Conservation (phyloP, 2,797 vertebrate species). For the Macropodus opercularis region DNA sequence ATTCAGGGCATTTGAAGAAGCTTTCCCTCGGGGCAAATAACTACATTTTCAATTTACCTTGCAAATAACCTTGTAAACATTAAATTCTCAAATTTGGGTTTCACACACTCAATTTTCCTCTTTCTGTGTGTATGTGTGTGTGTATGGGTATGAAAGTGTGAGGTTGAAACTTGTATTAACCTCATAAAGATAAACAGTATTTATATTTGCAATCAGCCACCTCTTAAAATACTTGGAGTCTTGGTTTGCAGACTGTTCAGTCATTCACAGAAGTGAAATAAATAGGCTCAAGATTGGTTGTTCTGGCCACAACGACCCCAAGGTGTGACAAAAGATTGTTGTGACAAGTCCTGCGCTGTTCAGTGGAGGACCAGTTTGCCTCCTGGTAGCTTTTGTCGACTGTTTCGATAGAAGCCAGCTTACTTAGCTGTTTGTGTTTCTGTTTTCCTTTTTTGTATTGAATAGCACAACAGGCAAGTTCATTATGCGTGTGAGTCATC, state of each 20-base stretch:
- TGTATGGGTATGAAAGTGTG: not conserved
- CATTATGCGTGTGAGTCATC: constrained; percentile 87
- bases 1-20: constrained; percentile 30
- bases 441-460: constrained; percentile 79
- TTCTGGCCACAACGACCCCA: constrained; percentile 44
- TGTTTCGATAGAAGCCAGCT: constrained; percentile 71
- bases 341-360: constrained; percentile 57
- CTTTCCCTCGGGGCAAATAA: constrained; percentile 23
- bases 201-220: constrained; percentile 20
- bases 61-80: constrained; percentile 60
- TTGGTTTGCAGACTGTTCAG: constrained; percentile 17
- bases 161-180: constrained; percentile 19
- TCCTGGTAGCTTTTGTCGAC: constrained; percentile 57
- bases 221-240: constrained; percentile 18
- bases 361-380: constrained; percentile 59
- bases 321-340: constrained; percentile 55
- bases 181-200: constrained; percentile 11
- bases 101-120: constrained; percentile 13
- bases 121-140: not conserved
- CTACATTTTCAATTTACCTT: constrained; percentile 44
- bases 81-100: constrained; percentile 30
- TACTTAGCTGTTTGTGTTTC: constrained; percentile 75
- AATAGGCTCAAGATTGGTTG: constrained; percentile 39
- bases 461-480: constrained; percentile 85
- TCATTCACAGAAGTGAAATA: constrained; percentile 33